Evolutionary conservation across 2,113 vertebrate species (phyloP).

Genomic region (Aldabrachelys gigantea): DNA sequence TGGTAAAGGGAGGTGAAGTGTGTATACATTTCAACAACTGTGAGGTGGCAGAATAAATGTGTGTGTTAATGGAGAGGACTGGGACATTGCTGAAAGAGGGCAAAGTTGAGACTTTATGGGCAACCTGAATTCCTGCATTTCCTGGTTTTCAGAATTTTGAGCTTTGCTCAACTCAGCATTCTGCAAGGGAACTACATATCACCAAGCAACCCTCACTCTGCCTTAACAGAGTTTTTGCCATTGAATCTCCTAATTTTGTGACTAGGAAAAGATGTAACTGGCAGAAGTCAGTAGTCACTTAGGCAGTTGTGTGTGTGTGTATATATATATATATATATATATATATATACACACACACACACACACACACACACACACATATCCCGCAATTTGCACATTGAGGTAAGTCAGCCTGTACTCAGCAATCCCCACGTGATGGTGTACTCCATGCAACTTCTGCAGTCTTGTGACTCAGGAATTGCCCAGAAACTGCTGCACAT

Average conservation of each 20-base stretch:
- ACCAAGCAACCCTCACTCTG: neutral
- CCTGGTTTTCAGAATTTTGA: neutral
- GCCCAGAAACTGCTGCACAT: neutral
- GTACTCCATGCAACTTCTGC: neutral
- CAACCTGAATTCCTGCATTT: neutral
- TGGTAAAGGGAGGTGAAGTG: neutral
- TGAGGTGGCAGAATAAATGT: neutral
- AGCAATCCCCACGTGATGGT: neutral
- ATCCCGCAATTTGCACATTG: neutral
- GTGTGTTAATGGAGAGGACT: neutral
- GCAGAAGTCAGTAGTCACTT: neutral
- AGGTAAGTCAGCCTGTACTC: neutral
- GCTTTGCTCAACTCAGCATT: neutral
- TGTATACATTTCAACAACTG: neutral
- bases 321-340: neutral
- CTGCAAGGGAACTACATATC: neutral
- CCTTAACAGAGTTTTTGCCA: neutral
- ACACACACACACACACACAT: no score
- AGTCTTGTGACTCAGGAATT: neutral
- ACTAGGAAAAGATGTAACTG: neutral
- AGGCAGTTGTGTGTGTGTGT: no score
- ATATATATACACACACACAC: no score
- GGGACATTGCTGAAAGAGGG: neutral
- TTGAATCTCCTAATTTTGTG: neutral
- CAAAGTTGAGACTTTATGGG: neutral